phyloP scores from a whole-genome alignment of 2,113 vertebrate genomes.

The Cyprinodon brontotheroides region DNA sequence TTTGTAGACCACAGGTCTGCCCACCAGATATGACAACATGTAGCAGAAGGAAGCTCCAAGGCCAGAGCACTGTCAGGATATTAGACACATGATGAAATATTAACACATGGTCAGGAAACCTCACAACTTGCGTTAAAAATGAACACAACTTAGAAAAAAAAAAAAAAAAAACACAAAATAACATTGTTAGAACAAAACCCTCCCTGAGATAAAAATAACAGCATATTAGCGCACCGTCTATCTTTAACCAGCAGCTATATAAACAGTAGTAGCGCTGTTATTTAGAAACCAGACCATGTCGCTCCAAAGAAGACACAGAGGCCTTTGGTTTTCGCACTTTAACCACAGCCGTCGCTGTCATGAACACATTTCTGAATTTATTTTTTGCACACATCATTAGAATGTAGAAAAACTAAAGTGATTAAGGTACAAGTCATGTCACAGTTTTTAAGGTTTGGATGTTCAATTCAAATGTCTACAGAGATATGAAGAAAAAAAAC shows the following conservation, averaged over 20 bases:
- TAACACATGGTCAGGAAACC: background rate
- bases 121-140: background rate
- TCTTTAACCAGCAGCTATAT: background rate
- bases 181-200: no score
- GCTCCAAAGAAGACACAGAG: slow-evolving; percentile 2
- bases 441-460: background rate
- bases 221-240: no score
- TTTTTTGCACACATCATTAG: background rate
- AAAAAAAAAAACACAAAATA: background rate
- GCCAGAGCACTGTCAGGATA: slow-evolving; percentile 88
- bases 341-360: background rate
- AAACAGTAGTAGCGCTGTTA: background rate
- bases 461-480: background rate
- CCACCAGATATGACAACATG: slow-evolving; percentile 96
- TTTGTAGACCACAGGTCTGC: slow-evolving; percentile 94
- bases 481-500: background rate
- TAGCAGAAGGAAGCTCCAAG: slow-evolving; percentile 98
- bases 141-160: background rate
- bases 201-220: background rate
- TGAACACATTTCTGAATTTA: background rate
- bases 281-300: background rate
- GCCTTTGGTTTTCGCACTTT: slow-evolving; percentile 7
- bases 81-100: slow-evolving; percentile 1
- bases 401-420: background rate
- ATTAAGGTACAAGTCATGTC: no score